A percentile compares a stretch with the other conserved stretches of the same genome.
Conservation (phyloP, 2,113 vertebrate species). For the Aphelocoma coerulescens region DNA sequence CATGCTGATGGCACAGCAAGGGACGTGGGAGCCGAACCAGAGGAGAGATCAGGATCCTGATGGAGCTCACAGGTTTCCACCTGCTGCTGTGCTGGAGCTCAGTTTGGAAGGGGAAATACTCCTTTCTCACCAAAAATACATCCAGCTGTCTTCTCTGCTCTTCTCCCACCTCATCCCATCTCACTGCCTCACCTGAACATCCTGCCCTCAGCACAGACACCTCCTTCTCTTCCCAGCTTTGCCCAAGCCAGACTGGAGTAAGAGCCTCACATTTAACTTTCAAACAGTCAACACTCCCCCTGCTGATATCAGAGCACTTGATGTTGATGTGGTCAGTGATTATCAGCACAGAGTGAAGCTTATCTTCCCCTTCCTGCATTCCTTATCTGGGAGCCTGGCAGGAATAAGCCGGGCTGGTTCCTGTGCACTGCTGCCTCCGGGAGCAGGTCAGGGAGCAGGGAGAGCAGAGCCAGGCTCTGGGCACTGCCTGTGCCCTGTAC, state of each 20-base stretch:
- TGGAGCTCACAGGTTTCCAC: background rate
- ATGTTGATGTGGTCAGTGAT: background rate
- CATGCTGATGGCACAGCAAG: background rate
- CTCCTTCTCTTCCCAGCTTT: background rate
- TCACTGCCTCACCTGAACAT: background rate
- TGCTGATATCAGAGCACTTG: background rate
- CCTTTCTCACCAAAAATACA: background rate
- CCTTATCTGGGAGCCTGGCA: background rate
- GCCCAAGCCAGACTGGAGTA: background rate
- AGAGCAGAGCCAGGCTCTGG: background rate
- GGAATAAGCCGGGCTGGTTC: background rate
- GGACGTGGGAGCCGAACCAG: background rate
- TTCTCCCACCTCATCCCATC: background rate
- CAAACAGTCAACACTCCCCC: background rate
- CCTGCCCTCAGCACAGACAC: background rate
- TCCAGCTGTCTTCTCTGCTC: background rate
- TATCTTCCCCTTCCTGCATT: background rate
- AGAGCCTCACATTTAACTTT: background rate
- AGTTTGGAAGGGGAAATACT: background rate
- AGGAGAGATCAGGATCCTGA: background rate
- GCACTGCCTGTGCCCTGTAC: background rate
- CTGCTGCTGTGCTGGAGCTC: background rate
- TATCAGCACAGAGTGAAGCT: background rate
- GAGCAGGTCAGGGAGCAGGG: background rate
- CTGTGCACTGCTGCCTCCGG: fast-evolving